Base-by-base conservation (phyloP, 2,113 vertebrate species). In the Athene noctua region DNA sequence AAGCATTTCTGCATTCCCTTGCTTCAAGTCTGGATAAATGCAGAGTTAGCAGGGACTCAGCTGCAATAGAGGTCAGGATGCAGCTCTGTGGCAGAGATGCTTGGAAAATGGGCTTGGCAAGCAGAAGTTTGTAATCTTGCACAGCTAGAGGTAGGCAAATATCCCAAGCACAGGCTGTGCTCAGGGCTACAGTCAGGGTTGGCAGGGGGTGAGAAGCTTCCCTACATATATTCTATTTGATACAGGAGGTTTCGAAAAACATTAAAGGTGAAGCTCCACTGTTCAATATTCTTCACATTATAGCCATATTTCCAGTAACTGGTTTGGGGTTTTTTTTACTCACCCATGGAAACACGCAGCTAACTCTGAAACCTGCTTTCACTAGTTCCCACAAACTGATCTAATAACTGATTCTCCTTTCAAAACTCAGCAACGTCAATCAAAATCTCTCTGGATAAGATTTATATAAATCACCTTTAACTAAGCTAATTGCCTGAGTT, bases 31-130 rank as follows among this genome's bases (percentile, higher is more conserved):
- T 52, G 55, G 81, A 94, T 75, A 93, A 94, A 92, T 20, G 74
- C 92, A 88, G 66, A 90, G 81, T 82, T 93, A 93, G 92, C 92
- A 94, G 15, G 44, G 63, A 58, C 67, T 92, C 71, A 44, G 90
- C 75, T 86, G 67, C 42, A 77, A 7, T 2, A 94, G 82, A 86
- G 85, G 92, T 94, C 88, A 95, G 90, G 74, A 80, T 66, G 63
- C 67, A 92, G 88, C 75, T 90, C 82, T 44, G 81, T 51, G 46
- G 30, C 13, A 1, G 62, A 92, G 77, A 65, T n/a, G 66, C 87
- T 42, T 71, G 44, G 52, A 72, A 94, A 85, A 88, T 6, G 16
- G 66, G 49, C 71, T 93, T 70, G 80, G 92, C 75, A 88, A 90
- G 82, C 88, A 83, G 27, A 55, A 83, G 42, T 92, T 12, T 84